Conservation (phyloP, 2,888 invertebrate genomes). For the Belgica antarctica region DNA sequence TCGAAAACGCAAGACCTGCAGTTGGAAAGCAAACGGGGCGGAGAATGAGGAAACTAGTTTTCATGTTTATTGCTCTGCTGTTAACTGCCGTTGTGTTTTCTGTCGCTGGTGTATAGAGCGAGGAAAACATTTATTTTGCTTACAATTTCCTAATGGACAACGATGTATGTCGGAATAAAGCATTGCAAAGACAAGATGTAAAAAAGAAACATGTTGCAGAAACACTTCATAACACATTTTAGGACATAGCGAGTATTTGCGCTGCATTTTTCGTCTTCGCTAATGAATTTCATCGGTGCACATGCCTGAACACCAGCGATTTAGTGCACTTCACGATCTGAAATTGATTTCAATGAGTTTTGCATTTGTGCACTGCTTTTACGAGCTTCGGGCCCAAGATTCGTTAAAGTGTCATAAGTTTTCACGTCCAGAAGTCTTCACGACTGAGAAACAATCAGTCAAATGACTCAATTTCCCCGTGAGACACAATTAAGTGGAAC, state of each 20-base stretch:
- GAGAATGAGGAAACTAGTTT: slow-evolving; percentile 38
- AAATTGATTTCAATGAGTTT: slow-evolving; percentile 30
- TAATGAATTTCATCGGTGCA: slow-evolving; percentile 29
- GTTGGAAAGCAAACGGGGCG: not conserved
- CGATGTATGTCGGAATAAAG: slow-evolving; percentile 13
- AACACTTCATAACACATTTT: slow-evolving; percentile 35
- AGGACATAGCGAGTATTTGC: slow-evolving; percentile 8
- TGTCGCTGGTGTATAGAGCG: not conserved
- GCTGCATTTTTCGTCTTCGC: not conserved
- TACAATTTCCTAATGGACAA: slow-evolving; percentile 33
- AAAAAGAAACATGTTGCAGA: slow-evolving; percentile 21
- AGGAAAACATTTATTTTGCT: slow-evolving; percentile 5
- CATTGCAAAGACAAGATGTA: slow-evolving; percentile 12
- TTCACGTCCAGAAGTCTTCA: not conserved
- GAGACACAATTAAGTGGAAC: slow-evolving; percentile 10
- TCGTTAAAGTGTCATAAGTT: too few relatives aligned
- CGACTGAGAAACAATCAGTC: not conserved
- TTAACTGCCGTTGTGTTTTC: not conserved
- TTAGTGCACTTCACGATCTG: not conserved
- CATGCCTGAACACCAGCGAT: slow-evolving; percentile 26
- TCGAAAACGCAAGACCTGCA: not conserved
- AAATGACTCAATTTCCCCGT: not conserved
- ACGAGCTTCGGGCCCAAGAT: not conserved
- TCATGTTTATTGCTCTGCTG: slow-evolving; percentile 28
- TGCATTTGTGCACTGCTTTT: slow-evolving; percentile 26